Conservation (phyloP, 2,113 vertebrate genomes). For the Verasper variegatus region DNA sequence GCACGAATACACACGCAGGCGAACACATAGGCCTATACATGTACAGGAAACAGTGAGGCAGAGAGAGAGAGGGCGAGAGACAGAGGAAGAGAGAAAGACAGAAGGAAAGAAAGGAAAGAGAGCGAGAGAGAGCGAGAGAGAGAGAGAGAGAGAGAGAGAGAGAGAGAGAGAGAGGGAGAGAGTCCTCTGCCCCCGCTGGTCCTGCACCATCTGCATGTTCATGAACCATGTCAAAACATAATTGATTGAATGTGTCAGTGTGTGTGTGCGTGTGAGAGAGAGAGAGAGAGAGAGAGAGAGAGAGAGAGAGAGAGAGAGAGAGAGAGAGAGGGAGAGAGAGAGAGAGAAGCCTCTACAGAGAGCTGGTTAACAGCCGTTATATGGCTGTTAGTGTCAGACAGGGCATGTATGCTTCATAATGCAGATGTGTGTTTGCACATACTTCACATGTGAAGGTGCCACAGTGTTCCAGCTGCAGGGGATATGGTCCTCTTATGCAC, state of each 20-base stretch:
- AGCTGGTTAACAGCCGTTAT: conserved; percentile 36
- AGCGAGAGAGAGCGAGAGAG: neutral
- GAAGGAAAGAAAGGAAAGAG: neutral
- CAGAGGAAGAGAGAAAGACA: neutral
- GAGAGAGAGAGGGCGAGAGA: neutral
- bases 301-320: no score
- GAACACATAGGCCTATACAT: conserved; percentile 1
- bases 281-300: no score
- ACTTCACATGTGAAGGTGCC: conserved; percentile 30
- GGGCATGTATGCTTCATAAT: conserved; percentile 48
- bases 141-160: neutral
- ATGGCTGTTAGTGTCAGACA: conserved; percentile 28
- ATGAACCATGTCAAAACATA: conserved; percentile 72
- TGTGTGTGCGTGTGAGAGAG: neutral
- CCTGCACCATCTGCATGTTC: conserved; percentile 76
- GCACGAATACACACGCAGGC: conserved; percentile 16
- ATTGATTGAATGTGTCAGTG: conserved; percentile 63
- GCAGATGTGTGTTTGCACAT: conserved; percentile 40
- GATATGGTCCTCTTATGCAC: conserved; percentile 35
- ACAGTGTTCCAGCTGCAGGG: conserved; percentile 23
- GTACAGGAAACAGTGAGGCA: neutral
- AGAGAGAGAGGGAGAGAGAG: no score
- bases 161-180: neutral
- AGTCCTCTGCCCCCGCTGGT: conserved; percentile 63
- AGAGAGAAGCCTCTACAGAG: neutral